Evolutionary conservation across 2,113 vertebrate genomes (phyloP), one percentile per base, ranked within the genome.

Genomic region (Megaceryle maxima): DNA sequence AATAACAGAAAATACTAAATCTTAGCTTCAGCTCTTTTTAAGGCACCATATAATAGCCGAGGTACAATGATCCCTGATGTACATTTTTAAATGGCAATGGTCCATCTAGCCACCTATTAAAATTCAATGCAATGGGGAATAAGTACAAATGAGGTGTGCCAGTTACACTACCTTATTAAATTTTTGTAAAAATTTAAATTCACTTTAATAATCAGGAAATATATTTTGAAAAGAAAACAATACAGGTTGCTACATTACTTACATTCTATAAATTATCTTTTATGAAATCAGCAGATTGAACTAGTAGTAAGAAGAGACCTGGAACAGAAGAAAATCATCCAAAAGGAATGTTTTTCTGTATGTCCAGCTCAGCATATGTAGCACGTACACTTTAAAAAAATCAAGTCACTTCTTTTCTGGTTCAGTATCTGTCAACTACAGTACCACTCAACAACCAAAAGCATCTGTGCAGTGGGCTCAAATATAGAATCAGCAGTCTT

Each of bases 21-120:
- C 97, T 97, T 98, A 98, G 95, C 96, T 97, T 98, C 97, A 97
- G 97, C 98, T 98, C 98, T 98, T 88, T 97, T 98, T 98, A 98
- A 98, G 98, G 98, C 98, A 98, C 98, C 98, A 97, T 98, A 96
- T 98, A 98, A 97, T 98, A 98, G 98, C 98, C 98, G 98, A 98
- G 98, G 98, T 98, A 98, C 98, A 94, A 96, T 88, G 94, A 98
- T 98, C 98, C 98, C 98, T 98, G 98, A 98, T 97, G 97, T 98
- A 98, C 98, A 98, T 98, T 98, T 98, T 98, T 98, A 98, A 98
- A 97, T 97, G 96, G 98, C 98, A 98, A 97, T 97, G 97, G 75
- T 98, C 95, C 96, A 94, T 97, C 96, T 97, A 97, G 97, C 97
- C 97, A 98, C 97, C 97, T 97, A 97, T 95, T 97, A 95, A 96